Percentiles rank a stretch among this genome's conserved stretches.
These are phyloP conservation scores for Acanthosepion esculentum DNA, from an alignment of 2,888 invertebrate species.

Conservation along the genomic window DNA sequence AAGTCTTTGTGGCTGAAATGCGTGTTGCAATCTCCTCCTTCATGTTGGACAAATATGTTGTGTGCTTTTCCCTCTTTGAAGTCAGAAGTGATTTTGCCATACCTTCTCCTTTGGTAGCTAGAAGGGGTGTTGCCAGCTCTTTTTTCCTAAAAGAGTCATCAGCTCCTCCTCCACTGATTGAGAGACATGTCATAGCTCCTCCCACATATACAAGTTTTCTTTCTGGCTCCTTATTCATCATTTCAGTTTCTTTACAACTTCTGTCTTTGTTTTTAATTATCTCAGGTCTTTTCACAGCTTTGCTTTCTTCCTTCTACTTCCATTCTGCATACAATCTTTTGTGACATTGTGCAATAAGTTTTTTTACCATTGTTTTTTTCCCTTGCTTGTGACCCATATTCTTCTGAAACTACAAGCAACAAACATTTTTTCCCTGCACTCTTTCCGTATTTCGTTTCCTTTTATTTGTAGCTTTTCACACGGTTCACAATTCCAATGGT, in stretches of 20 bases:
- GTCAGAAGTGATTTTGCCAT: too few relatives aligned
- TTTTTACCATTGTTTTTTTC: background rate
- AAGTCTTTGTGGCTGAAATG: background rate
- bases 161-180: too few relatives aligned
- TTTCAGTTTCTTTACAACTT: background rate
- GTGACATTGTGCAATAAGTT: background rate
- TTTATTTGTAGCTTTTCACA: background rate
- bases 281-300: background rate
- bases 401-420: background rate
- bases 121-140: too few relatives aligned
- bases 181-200: too few relatives aligned
- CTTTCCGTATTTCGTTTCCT: background rate
- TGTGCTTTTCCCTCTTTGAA: too few relatives aligned
- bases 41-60: too few relatives aligned
- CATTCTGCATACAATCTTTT: background rate
- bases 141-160: background rate
- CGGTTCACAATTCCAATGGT: background rate
- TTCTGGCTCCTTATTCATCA: too few relatives aligned
- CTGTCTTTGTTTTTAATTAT: background rate
- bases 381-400: background rate
- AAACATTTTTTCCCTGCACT: background rate
- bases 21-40: background rate
- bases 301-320: background rate
- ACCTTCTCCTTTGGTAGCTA: too few relatives aligned
- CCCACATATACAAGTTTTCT: too few relatives aligned